Evolutionary conservation across 2,888 invertebrate species (phyloP).

Genomic region (Ametastegia equiseti): DNA sequence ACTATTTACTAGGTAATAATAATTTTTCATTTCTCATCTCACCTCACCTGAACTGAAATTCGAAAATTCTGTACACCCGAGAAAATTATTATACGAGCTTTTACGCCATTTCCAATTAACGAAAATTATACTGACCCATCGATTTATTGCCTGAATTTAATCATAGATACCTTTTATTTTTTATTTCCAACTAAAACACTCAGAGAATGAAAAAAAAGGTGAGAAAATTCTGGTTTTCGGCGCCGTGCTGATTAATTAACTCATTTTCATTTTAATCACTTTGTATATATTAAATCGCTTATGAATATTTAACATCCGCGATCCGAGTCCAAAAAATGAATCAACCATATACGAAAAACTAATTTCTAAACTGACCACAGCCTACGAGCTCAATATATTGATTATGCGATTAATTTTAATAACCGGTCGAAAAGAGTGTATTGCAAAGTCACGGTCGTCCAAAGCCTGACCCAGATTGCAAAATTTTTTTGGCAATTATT

Average conservation of each 20-base stretch:
- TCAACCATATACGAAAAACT: neutral
- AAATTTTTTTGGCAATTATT: constrained; percentile 17
- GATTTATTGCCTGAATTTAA: constrained; percentile 6
- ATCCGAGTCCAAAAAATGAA: neutral
- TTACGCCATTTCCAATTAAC: neutral
- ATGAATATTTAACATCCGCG: neutral
- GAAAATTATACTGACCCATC: neutral
- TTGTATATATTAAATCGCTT: neutral
- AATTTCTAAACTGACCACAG: constrained; percentile 36
- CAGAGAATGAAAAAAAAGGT: no score
- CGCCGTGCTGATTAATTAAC: neutral
- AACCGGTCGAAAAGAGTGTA: neutral
- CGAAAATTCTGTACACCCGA: neutral
- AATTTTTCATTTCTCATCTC: constrained; percentile 1
- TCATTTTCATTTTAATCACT: neutral
- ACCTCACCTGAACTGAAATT: neutral
- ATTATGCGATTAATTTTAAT: neutral
- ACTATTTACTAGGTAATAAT: neutral
- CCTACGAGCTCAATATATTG: neutral
- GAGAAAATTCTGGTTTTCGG: no score
- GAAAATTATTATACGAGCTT: neutral
- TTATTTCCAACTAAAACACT: neutral
- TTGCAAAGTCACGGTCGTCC: constrained; percentile 28
- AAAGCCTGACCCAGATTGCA: constrained; percentile 8
- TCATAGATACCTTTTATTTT: neutral